Evolutionary conservation across 2,113 vertebrate species (phyloP).

Genomic region (human): GRCh38 chr2:170158001-170158500

Average conservation of each 20-base stretch:
- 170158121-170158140: neutral
- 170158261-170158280: neutral
- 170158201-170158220: neutral
- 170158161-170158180: neutral
- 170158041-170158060: neutral
- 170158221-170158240: neutral
- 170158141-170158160: slow-evolving; percentile 6
- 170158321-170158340: neutral
- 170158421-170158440: neutral
- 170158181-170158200: neutral
- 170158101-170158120: neutral
- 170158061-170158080: neutral
- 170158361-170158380: neutral
- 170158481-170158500: neutral
- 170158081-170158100: neutral
- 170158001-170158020: neutral
- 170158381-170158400: neutral
- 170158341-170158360: neutral
- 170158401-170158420: neutral
- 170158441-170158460: neutral
- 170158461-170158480: neutral
- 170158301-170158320: neutral
- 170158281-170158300: neutral
- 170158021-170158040: neutral
- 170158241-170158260: neutral